Evolutionary conservation across 2,797 vertebrate genomes (phyloP).

Genomic region (Sphenopsis melanotis): DNA sequence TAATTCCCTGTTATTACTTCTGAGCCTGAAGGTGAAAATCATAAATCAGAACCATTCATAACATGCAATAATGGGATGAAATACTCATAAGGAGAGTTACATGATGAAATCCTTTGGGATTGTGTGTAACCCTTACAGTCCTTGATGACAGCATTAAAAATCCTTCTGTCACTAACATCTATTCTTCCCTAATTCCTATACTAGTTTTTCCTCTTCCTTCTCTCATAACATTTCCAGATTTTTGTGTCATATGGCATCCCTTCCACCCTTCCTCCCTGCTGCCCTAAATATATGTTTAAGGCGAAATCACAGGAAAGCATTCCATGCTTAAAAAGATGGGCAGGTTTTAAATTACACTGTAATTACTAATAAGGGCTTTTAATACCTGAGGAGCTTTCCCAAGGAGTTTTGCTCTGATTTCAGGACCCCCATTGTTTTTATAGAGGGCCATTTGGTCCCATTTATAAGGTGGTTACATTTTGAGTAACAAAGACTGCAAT

Average conservation of each 20-base stretch:
- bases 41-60: constrained; percentile 39
- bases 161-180: not conserved
- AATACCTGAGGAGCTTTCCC: constrained; percentile 7
- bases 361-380: constrained; percentile 19
- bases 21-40: constrained; percentile 25
- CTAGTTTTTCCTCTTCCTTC: not conserved
- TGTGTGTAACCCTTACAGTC: not conserved
- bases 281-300: constrained; percentile 22
- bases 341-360: constrained; percentile 39
- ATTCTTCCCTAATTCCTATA: not conserved
- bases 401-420: constrained; percentile 31
- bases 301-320: constrained; percentile 10
- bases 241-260: not conserved
- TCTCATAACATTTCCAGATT: not conserved
- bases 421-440: not conserved
- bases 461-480: not conserved
- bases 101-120: not conserved
- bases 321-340: constrained; percentile 8
- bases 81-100: constrained; percentile 31
- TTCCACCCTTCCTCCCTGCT: not conserved
- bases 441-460: not conserved
- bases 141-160: not conserved
- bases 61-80: constrained; percentile 34
- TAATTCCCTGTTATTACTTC: constrained; percentile 59
- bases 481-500: not conserved